phyloP scores from a whole-genome alignment of 2,797 vertebrate species.

The Scomberomorus guttatus region DNA sequence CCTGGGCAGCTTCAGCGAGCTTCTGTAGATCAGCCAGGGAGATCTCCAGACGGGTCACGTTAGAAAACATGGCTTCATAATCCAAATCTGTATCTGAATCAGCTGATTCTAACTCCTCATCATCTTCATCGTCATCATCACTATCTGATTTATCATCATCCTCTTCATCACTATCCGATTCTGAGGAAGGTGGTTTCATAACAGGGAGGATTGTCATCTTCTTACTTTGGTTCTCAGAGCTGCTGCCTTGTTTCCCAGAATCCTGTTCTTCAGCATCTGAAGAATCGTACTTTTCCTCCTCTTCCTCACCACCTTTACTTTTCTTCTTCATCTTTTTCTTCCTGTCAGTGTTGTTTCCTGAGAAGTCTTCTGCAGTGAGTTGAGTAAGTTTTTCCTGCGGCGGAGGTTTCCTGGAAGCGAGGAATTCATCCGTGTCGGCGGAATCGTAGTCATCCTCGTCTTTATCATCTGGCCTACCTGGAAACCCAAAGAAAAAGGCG shows the following conservation, averaged over 20 bases:
- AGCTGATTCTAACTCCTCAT: conserved; percentile 43
- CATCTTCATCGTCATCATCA: conserved; percentile 23
- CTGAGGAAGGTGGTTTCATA: conserved; percentile 11
- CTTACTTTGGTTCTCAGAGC: conserved; percentile 19
- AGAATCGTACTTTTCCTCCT: conserved; percentile 83
- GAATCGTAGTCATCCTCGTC: conserved; percentile 87
- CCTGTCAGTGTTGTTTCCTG: conserved; percentile 1
- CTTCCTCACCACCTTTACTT: conserved; percentile 33
- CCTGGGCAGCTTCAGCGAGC: conserved; percentile 72
- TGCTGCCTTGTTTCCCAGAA: neutral
- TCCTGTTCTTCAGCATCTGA: conserved; percentile 87
- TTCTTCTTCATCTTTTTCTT: conserved; percentile 40
- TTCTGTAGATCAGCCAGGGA: conserved; percentile 88
- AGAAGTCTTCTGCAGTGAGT: neutral
- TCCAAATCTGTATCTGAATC: conserved; percentile 81
- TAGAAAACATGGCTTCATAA: conserved; percentile 90
- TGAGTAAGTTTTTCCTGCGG: conserved; percentile 5
- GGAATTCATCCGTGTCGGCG: conserved; percentile 93
- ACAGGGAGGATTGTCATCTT: neutral
- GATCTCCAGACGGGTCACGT: conserved; percentile 85
- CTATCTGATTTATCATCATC: conserved; percentile 5
- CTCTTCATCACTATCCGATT: conserved; percentile 40
- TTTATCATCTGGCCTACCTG: conserved; percentile 24
- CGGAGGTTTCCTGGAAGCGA: conserved; percentile 81
- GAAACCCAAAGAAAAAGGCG: conserved; percentile 20